These are phyloP conservation scores for Suillia variegata DNA, from an alignment of 2,888 invertebrate species.

Conservation along the genomic window DNA sequence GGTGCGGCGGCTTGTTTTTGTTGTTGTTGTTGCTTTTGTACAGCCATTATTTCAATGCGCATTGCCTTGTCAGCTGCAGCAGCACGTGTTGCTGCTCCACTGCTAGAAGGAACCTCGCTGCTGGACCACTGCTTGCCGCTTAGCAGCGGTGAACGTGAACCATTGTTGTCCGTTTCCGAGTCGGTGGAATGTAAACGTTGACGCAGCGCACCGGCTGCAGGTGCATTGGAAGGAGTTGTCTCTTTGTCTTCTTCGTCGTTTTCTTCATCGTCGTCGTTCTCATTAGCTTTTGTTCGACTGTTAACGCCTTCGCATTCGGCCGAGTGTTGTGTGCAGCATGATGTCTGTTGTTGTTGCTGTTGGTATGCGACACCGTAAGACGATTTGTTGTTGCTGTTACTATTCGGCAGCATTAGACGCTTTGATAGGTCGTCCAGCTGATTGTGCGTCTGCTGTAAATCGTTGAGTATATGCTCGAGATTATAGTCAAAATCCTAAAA, in stretches of 20 bases:
- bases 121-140: slow-evolving; percentile 58
- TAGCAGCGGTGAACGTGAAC: slow-evolving; percentile 72
- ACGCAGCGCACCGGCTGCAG: slow-evolving; percentile 31
- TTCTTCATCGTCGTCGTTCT: not conserved
- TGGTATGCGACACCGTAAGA: slow-evolving; percentile 15
- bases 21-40: slow-evolving; percentile 16
- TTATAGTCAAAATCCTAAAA: slow-evolving; percentile 54
- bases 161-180: slow-evolving; percentile 73
- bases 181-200: slow-evolving; percentile 62
- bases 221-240: slow-evolving; percentile 13
- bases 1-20: slow-evolving; percentile 27
- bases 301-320: not conserved
- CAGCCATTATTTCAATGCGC: not conserved
- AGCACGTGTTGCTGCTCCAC: slow-evolving; percentile 25
- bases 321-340: not conserved
- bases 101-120: slow-evolving; percentile 19
- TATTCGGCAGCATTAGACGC: slow-evolving; percentile 13
- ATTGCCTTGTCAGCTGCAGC: slow-evolving; percentile 6
- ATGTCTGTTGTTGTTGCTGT: slow-evolving; percentile 7
- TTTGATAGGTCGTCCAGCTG: slow-evolving; percentile 44
- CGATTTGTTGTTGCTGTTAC: slow-evolving; percentile 12
- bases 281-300: not conserved
- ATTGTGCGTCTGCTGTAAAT: slow-evolving; percentile 46
- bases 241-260: slow-evolving; percentile 22
- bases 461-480: slow-evolving; percentile 50